Conservation (phyloP, 2,797 vertebrate species). For the Menidia menidia region DNA sequence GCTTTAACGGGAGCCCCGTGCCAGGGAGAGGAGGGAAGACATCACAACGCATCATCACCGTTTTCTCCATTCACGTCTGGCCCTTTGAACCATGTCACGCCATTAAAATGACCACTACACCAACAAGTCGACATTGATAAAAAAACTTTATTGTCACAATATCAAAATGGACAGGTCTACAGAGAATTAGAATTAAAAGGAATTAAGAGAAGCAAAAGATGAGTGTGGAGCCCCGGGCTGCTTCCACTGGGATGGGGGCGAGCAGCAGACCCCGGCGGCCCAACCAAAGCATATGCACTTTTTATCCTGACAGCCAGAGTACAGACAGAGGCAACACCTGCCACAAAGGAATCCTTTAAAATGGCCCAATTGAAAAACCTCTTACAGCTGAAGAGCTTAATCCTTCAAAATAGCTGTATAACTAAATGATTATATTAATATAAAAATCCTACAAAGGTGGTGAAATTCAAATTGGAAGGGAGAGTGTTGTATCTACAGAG, state of each 20-base stretch:
- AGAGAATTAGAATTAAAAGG: slow-evolving; percentile 76
- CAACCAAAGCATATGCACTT: too few species aligned
- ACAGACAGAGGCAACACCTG: slow-evolving; percentile 51
- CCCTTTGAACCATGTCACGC: not conserved
- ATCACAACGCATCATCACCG: too few species aligned
- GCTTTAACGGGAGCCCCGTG: too few species aligned
- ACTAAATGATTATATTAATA: slow-evolving; percentile 55
- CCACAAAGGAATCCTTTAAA: slow-evolving; percentile 55
- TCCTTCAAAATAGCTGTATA: slow-evolving; percentile 57
- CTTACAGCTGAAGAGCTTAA: slow-evolving; percentile 41
- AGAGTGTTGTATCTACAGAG: slow-evolving; percentile 54
- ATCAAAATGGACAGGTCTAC: slow-evolving; percentile 85
- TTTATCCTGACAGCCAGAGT: slow-evolving; percentile 53
- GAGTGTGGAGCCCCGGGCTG: slow-evolving; percentile 43
- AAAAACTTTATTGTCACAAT: slow-evolving; percentile 89
- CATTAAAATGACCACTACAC: slow-evolving; percentile 36
- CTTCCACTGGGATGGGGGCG: slow-evolving; percentile 6
- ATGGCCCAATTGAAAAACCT: slow-evolving; percentile 32
- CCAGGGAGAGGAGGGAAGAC: too few species aligned
- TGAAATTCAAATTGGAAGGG: slow-evolving; percentile 27
- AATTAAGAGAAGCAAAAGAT: slow-evolving; percentile 66
- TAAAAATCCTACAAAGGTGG: slow-evolving; percentile 47
- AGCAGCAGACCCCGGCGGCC: too few species aligned
- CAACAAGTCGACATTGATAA: slow-evolving; percentile 72
- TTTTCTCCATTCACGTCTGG: too few species aligned